Evolutionary conservation across 2,113 vertebrate genomes (phyloP).

Genomic region (Corythornis madagascariensis): DNA sequence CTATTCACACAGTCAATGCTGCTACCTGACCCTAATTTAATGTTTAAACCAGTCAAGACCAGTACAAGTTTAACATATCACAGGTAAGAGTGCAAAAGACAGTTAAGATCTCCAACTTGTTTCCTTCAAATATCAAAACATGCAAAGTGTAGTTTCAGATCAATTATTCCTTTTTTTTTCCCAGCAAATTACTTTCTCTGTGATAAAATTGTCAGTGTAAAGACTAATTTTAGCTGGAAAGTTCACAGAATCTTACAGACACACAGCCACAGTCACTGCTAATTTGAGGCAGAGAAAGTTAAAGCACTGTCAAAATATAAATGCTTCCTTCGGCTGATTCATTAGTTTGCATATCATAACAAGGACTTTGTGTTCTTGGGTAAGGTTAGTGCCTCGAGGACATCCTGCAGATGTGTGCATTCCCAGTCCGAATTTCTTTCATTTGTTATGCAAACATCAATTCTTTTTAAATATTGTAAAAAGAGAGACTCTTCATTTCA

Average conservation of each 20-base stretch:
- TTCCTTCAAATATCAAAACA: neutral
- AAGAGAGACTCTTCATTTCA: constrained; percentile 12
- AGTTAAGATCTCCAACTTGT: neutral
- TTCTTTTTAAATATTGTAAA: constrained; percentile 41
- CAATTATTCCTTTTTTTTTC: constrained; percentile 8
- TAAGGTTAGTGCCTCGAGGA: constrained; percentile 30
- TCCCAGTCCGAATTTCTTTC: constrained; percentile 15
- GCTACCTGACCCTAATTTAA: neutral
- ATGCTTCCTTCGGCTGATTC: constrained; percentile 33
- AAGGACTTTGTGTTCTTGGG: constrained; percentile 30
- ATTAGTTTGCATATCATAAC: constrained; percentile 10
- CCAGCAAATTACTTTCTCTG: constrained; percentile 24
- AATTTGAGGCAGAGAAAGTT: constrained; percentile 36
- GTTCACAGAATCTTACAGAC: constrained; percentile 26
- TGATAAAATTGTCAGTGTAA: constrained; percentile 6
- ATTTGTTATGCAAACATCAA: constrained; percentile 55
- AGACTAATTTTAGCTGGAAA: constrained; percentile 48
- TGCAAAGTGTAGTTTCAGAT: neutral
- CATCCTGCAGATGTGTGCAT: neutral
- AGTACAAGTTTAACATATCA: neutral
- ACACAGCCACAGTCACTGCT: neutral
- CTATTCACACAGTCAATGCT: neutral
- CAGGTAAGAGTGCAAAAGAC: neutral
- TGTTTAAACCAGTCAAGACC: neutral
- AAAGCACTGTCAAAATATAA: constrained; percentile 46